Base-by-base conservation (phyloP, 37 sponge, comb jelly and placozoan species). In the Ianthella basta region DNA sequence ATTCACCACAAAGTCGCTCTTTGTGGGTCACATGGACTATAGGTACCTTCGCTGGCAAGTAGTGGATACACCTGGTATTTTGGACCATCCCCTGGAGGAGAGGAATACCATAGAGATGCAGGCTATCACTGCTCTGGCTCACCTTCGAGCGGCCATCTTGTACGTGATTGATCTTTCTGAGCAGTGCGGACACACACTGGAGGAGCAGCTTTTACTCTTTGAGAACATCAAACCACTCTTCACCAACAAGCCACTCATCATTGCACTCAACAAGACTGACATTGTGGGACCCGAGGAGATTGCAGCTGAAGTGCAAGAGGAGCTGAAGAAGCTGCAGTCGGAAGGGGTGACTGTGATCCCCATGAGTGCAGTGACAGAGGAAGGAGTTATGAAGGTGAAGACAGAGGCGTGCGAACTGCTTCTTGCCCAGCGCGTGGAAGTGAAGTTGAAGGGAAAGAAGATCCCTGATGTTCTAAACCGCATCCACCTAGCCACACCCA, bases 1-100 rank as follows among this genome's bases (percentile, higher is more conserved):
- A 21, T 99, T 99, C 89, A 99, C 99, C 15, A 99, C 99, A 27
- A 99, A 99, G 80, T 99, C 99, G 19, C 97, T 99, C 41, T 99
- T 94, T 86, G 99, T 99, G 60, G 99, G 99, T 20, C 99, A 99
- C 89, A 96, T 97, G 98, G 99, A 99, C 82, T 99, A 99, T 80
- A 68, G 84, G 81, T 99, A 99, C 59, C 87, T 99, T 1, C 83
- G 97, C 35, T 99, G 99, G 99, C 99, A 99, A 88, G 99, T 98
- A 27, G 94, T 99, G 40, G 99, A 99, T 86, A 99, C 99, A 0
- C 99, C 99, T 33, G 99, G 99, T 25, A 91, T 99, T 25, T 80
- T 99, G 69, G 99, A 99, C 67, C 98, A 99, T 80, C 89, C 99
- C 18, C 87, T 99, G 57, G 99, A 97, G 80, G 92, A 99, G 56